These are phyloP conservation scores for Hippocampus abdominalis DNA, from an alignment of 2,113 vertebrate genomes.

Conservation along the genomic window DNA sequence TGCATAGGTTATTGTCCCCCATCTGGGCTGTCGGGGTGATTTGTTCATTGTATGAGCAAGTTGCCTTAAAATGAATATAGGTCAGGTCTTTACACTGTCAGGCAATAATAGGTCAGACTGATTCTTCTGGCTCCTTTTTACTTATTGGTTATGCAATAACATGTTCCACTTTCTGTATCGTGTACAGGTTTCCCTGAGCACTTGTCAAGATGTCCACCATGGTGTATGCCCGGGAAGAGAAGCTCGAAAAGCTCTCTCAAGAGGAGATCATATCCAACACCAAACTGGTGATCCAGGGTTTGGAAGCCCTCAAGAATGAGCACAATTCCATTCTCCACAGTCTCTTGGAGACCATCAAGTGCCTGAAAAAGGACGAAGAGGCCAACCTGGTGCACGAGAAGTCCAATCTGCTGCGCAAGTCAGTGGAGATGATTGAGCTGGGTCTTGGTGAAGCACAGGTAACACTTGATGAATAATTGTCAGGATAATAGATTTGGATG, in stretches of 20 bases:
- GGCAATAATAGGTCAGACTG: not conserved
- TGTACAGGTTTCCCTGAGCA: constrained; percentile 60
- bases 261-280: constrained; percentile 98
- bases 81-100: not conserved
- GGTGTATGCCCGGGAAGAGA: constrained; percentile 89
- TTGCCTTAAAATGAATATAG: not conserved
- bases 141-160: not conserved
- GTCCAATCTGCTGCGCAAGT: constrained; percentile 90
- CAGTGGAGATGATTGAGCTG: constrained; percentile 97
- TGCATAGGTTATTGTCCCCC: constrained; percentile 2
- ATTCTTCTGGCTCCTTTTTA: not conserved
- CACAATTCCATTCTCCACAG: constrained; percentile 98
- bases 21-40: constrained; percentile 8
- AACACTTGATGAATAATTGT: not conserved
- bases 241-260: constrained; percentile 91
- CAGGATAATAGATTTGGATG: not conserved
- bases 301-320: constrained; percentile 95
- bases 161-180: not conserved
- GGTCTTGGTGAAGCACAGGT: constrained; percentile 98
- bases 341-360: constrained; percentile 95
- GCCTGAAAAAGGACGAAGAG: constrained; percentile 96
- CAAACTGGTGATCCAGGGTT: constrained; percentile 93
- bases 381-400: constrained; percentile 96
- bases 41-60: not conserved
- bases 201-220: constrained; percentile 82